Evolutionary conservation across 2,888 invertebrate genomes (phyloP), one percentile per base, ranked within the genome.

Genomic region (Parnassius orleans): DNA sequence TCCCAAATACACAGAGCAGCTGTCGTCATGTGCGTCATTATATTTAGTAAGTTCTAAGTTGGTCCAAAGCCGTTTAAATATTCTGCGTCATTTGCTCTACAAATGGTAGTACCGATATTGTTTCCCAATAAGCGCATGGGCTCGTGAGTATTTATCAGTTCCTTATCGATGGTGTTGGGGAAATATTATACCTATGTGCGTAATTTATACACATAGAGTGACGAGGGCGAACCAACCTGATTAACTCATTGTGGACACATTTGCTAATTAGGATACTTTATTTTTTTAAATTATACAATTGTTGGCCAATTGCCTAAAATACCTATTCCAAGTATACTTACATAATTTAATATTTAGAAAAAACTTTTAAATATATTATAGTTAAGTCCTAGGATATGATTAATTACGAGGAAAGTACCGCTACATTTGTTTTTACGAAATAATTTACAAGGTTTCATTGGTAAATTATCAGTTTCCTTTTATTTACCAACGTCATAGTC

Each of bases 181-280:
- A 62, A 62, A 62, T 44, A 59, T 56, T 59, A 46, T 47, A 33
- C 43, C 7, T 33, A 3, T 33, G 62, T 50, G 48, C 14, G 7
- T 14, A 14, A 15, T 14, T 9, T 48, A 14, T 14, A 48, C 14
- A 2, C 9, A 9, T 12, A 7, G 14, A 9, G 48, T 19, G n/a
- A 47, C 50, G 15, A 42, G 24, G 52, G 55, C 61, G 60, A 64
- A 63, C 65, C 62, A 53, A 61, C 71, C 69, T 69, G 71, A 75
- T 67, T 64, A 53, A 63, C 67, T 69, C 68, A 71, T 75, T 76
- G 72, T 64, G 69, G 69, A 46, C 24, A 44, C 1, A 15, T 14
- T 33, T 33, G 7, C 33, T 33, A 5, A 3, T 33, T 7, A 7
- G 33, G 7, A 33, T 33, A 33, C 33, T 33, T 19, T 2, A 19